Percentiles rank a stretch among this genome's conserved stretches.
Evolutionary conservation across 2,888 invertebrate genomes (phyloP).

Genomic region (Hydrotaea diabolus): DNA sequence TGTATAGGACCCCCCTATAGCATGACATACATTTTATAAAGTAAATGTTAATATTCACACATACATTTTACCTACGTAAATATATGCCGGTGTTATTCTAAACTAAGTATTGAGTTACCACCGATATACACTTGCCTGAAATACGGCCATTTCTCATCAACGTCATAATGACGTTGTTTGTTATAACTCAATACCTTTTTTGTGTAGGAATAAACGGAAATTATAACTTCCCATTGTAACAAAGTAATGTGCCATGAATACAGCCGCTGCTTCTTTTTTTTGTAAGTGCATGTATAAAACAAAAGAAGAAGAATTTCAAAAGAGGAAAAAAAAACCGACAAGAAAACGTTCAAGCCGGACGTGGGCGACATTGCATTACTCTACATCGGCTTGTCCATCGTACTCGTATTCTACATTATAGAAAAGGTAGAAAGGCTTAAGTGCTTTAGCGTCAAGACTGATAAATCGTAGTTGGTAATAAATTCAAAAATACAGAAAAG

Average conservation of each 20-base stretch:
- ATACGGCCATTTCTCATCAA: conserved; percentile 6
- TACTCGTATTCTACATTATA: too few species aligned
- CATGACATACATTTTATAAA: conserved; percentile 37
- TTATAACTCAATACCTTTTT: conserved; percentile 34
- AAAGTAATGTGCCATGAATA: conserved; percentile 4
- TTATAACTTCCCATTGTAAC: conserved; percentile 50
- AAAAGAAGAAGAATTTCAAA: neutral
- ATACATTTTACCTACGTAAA: conserved; percentile 28
- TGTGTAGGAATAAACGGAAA: conserved; percentile 57
- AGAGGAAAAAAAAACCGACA: too few species aligned
- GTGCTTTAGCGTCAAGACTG: too few species aligned
- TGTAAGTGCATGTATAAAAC: neutral
- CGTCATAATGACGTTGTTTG: conserved; percentile 31
- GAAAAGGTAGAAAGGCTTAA: too few species aligned
- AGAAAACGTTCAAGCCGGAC: too few species aligned
- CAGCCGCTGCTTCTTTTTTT: neutral
- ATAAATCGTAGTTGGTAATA: too few species aligned
- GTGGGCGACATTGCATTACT: too few species aligned
- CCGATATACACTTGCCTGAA: neutral
- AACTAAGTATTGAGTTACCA: conserved; percentile 50
- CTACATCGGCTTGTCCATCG: too few species aligned
- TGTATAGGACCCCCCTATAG: neutral
- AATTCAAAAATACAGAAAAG: too few species aligned
- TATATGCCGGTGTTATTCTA: neutral
- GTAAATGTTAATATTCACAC: neutral